Evolutionary conservation across 2,113 vertebrate species (phyloP).

Genomic region (Danio rerio): DNA sequence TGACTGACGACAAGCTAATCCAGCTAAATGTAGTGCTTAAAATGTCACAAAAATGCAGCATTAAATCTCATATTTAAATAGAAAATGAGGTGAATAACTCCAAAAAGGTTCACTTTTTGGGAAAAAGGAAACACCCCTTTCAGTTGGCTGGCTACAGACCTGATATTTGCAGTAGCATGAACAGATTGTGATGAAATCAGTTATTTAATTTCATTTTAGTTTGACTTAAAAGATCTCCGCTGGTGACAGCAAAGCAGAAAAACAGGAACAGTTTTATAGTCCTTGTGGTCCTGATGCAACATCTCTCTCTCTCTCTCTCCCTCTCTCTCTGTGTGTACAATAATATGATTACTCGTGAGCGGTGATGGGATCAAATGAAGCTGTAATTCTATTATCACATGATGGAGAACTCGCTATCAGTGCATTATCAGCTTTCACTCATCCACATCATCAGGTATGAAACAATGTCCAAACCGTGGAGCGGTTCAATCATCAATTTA

Average conservation of each 20-base stretch:
- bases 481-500: neutral
- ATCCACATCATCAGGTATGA: conserved; percentile 70
- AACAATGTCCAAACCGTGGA: conserved; percentile 15
- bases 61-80: too few species aligned
- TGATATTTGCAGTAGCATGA: neutral
- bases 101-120: too few species aligned
- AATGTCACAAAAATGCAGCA: too few species aligned
- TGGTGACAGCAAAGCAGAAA: neutral
- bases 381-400: conserved; percentile 75
- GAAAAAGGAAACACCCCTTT: too few species aligned
- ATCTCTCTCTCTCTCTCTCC: neutral
- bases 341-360: conserved; percentile 74
- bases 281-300: conserved; percentile 14
- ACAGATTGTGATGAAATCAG: neutral
- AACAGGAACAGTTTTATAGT: neutral
- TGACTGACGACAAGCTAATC: too few species aligned
- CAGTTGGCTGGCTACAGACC: too few species aligned
- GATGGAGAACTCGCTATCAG: conserved; percentile 72
- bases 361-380: conserved; percentile 71
- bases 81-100: too few species aligned
- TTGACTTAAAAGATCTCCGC: neutral
- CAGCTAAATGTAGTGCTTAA: too few species aligned
- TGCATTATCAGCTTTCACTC: conserved; percentile 75
- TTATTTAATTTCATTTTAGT: neutral
- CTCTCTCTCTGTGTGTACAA: conserved; percentile 37